phyloP scores from a whole-genome alignment of 2,888 invertebrate genomes.

The Epirrita christyi region DNA sequence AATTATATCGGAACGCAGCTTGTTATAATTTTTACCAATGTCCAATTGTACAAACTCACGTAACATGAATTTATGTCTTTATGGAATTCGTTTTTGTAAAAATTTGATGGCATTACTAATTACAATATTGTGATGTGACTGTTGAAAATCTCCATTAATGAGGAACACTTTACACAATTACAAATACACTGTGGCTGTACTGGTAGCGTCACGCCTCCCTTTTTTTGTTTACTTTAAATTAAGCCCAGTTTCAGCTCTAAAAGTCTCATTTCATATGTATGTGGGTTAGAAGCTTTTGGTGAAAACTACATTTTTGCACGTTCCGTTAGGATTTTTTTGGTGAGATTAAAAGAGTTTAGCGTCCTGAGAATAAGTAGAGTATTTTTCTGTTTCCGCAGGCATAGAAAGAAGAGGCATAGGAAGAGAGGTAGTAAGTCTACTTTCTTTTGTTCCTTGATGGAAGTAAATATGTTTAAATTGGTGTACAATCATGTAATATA shows the following conservation, averaged over 20 bases:
- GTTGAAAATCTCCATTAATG: not conserved
- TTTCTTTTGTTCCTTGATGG: not conserved
- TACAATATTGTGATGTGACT: too few relatives aligned
- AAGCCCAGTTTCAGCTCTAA: conserved; percentile 40
- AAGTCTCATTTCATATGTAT: conserved; percentile 35
- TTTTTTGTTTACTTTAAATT: conserved; percentile 49
- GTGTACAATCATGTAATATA: too few relatives aligned
- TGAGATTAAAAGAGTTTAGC: not conserved
- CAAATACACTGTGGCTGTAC: conserved; percentile 8
- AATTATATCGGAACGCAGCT: too few relatives aligned
- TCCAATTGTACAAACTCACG: too few relatives aligned
- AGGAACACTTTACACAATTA: conserved; percentile 7
- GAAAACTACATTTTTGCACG: conserved; percentile 5
- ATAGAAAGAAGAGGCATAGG: too few relatives aligned
- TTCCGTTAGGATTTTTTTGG: not conserved
- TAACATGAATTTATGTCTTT: too few relatives aligned
- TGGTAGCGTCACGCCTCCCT: conserved; percentile 28
- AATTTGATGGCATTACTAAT: too few relatives aligned
- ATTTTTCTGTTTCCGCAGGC: too few relatives aligned
- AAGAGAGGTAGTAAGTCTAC: too few relatives aligned
- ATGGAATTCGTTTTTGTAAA: too few relatives aligned
- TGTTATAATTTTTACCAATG: too few relatives aligned
- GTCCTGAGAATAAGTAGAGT: not conserved
- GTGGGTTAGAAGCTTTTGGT: conserved; percentile 29
- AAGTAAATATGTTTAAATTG: not conserved